Conservation (phyloP, 2,888 invertebrate species). For the Xestia xanthographa region DNA sequence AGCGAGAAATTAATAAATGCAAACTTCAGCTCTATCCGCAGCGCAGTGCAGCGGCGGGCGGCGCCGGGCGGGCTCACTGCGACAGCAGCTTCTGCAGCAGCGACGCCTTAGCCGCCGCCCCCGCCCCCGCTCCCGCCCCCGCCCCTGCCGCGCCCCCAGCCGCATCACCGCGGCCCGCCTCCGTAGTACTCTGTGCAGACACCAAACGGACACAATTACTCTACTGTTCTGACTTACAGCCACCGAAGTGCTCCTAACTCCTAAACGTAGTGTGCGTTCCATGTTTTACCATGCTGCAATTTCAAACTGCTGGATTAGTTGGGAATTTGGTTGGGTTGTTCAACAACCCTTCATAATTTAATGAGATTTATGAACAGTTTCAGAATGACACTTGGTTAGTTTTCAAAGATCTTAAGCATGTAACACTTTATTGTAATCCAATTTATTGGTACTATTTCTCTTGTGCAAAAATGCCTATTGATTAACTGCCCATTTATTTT, state of each 20-base stretch:
- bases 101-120: conserved; percentile 91
- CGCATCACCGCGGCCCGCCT: conserved; percentile 83
- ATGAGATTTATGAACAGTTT: conserved; percentile 16
- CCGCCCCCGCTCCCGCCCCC: conserved; percentile 66
- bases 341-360: conserved; percentile 15
- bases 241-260: conserved; percentile 34
- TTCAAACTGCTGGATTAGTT: not conserved
- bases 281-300: conserved; percentile 14
- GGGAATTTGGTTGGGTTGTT: not conserved
- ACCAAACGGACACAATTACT: conserved; percentile 22
- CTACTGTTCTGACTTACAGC: not conserved
- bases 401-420: conserved; percentile 12
- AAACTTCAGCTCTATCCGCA: conserved; percentile 71
- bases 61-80: conserved; percentile 88
- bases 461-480: conserved; percentile 2
- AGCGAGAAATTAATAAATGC: conserved; percentile 84
- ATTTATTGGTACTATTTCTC: conserved; percentile 1
- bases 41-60: conserved; percentile 41
- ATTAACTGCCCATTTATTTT: conserved; percentile 13
- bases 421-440: conserved; percentile 16
- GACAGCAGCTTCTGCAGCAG: conserved; percentile 96
- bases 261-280: conserved; percentile 18
- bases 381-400: conserved; percentile 43
- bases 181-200: conserved; percentile 87
- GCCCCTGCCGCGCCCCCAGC: conserved; percentile 63